These are phyloP conservation scores for Rhingia campestris DNA, from an alignment of 2,888 invertebrate species.

Conservation along the genomic window DNA sequence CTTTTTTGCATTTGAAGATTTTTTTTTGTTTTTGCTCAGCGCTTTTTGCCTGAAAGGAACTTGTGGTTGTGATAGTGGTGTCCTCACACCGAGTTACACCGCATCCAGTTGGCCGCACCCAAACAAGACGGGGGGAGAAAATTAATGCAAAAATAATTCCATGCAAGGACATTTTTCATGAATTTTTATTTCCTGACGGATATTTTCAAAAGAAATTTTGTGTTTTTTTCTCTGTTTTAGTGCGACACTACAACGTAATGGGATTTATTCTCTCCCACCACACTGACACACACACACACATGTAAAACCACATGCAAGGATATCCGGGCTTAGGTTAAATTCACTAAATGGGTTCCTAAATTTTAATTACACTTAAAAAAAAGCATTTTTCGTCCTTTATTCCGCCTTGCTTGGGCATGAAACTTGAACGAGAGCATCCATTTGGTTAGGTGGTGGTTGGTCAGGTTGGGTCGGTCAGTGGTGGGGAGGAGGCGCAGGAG, in stretches of 20 bases:
- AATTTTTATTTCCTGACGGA: slow-evolving; percentile 34
- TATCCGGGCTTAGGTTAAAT: background rate
- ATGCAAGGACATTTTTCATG: slow-evolving; percentile 61
- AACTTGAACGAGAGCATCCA: slow-evolving; percentile 41
- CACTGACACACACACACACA: slow-evolving; percentile 5
- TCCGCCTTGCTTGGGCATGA: slow-evolving; percentile 13
- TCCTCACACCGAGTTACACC: background rate
- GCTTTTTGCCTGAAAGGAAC: background rate
- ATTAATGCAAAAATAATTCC: slow-evolving; percentile 69
- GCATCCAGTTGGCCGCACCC: background rate
- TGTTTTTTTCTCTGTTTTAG: background rate
- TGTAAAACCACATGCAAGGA: too few relatives aligned
- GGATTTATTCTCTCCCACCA: slow-evolving; percentile 29
- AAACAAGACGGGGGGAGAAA: slow-evolving; percentile 6
- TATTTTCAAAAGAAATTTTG: slow-evolving; percentile 24
- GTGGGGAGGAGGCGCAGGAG: background rate
- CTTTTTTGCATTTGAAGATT: background rate
- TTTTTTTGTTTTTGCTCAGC: background rate
- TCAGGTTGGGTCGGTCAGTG: background rate
- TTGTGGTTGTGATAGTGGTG: slow-evolving; percentile 4
- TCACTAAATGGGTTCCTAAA: slow-evolving; percentile 64
- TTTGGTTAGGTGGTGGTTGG: background rate
- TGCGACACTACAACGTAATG: slow-evolving; percentile 21
- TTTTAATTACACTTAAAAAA: slow-evolving; percentile 64
- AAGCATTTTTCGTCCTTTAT: background rate